A percentile compares a stretch with the other conserved stretches of the same genome.
phyloP scores from a whole-genome alignment of 1,140 invertebrate species.

The Lasioglossum albipes region DNA sequence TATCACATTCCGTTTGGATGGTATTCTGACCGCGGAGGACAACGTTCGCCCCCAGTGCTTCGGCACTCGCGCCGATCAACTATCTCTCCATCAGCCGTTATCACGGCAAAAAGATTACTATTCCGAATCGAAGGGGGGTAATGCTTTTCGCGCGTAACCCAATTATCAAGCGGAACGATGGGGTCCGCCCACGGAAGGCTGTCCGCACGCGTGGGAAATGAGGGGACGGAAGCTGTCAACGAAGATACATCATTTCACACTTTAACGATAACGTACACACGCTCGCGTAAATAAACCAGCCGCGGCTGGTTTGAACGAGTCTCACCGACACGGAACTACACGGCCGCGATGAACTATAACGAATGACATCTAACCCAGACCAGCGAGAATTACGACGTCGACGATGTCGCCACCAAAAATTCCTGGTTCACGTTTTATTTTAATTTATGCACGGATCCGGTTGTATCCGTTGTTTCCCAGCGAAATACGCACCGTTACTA shows the following conservation, averaged over 20 bases:
- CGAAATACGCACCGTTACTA: too few relatives aligned
- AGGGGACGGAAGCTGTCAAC: conserved; percentile 37
- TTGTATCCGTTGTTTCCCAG: background rate
- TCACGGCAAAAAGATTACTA: conserved; percentile 6
- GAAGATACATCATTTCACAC: conserved; percentile 49
- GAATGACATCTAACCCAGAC: conserved; percentile 29
- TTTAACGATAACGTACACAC: conserved; percentile 47
- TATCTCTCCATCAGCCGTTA: conserved; percentile 11
- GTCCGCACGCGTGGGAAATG: conserved; percentile 33
- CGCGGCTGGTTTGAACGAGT: conserved; percentile 39
- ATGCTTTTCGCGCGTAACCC: conserved; percentile 47
- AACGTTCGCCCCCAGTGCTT: too few relatives aligned
- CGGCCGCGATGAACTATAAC: conserved; percentile 27
- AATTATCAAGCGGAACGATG: conserved; percentile 36
- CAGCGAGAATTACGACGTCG: conserved; percentile 37
- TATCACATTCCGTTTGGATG: too few relatives aligned
- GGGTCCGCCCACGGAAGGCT: background rate
- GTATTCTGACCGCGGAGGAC: too few relatives aligned
- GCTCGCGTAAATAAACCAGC: conserved; percentile 39
- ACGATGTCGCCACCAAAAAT: conserved; percentile 14
- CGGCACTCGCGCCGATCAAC: conserved; percentile 17
- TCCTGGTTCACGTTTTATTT: conserved; percentile 29
- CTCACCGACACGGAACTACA: background rate
- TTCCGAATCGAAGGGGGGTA: conserved; percentile 21
- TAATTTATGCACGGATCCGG: conserved; percentile 26